Percentiles rank a stretch among this genome's conserved stretches.
These are phyloP conservation scores for Nectonema munidae DNA, from an alignment of 2,888 invertebrate species.

Conservation along the genomic window DNA sequence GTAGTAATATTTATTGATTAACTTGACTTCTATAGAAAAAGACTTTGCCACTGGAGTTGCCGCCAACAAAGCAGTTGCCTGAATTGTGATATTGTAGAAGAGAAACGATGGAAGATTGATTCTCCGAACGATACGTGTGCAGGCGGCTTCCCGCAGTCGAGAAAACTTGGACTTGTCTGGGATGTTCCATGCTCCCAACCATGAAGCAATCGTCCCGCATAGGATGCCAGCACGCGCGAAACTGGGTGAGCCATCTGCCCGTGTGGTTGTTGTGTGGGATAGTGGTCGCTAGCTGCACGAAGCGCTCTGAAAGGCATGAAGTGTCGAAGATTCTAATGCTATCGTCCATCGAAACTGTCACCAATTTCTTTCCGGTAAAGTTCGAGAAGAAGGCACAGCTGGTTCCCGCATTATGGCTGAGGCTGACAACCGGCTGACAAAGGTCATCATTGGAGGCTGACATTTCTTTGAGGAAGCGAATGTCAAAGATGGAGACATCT, in stretches of 20 bases:
- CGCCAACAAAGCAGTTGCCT: conserved; percentile 23
- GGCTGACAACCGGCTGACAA: conserved; percentile 18
- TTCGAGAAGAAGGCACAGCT: conserved; percentile 26
- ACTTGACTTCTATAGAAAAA: no score
- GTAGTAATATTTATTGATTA: no score
- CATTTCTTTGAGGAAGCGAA: no score
- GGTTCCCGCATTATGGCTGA: conserved; percentile 19
- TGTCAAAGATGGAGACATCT: conserved; percentile 19
- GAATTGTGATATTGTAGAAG: conserved; percentile 24
- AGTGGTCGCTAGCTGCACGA: no score
- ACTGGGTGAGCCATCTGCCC: conserved; percentile 26
- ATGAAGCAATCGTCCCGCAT: conserved; percentile 24
- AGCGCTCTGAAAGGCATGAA: no score
- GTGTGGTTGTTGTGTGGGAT: conserved; percentile 26
- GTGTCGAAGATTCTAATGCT: conserved; percentile 20
- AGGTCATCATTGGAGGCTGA: no score
- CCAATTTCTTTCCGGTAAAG: conserved; percentile 23
- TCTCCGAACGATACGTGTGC: conserved; percentile 20
- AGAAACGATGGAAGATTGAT: conserved; percentile 22
- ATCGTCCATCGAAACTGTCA: conserved; percentile 24
- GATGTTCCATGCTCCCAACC: conserved; percentile 24
- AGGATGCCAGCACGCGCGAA: conserved; percentile 26
- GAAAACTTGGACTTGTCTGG: conserved; percentile 23
- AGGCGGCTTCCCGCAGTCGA: conserved; percentile 20
- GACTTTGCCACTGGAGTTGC: conserved; percentile 25